Evolutionary conservation across 2,113 vertebrate genomes (phyloP), one percentile per base, ranked within the genome.

Genomic region (Bos indicus): DNA sequence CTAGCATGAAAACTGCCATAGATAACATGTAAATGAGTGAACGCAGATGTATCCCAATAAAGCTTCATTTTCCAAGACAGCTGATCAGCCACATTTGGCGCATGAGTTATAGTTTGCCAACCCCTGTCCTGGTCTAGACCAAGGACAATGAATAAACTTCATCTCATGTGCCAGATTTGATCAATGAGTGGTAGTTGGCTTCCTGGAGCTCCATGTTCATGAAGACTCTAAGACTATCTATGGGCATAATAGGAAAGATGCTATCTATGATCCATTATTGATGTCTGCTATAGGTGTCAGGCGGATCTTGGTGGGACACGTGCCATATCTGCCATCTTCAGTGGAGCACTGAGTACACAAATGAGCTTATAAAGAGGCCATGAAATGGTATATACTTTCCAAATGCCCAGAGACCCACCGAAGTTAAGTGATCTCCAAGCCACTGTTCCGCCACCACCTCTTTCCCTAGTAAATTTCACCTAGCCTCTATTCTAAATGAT

Each of bases 11-110:
- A 59, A 21, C 21, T 88, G 26, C 14, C n/a, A 91, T 12, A 48
- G 81, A 80, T 33, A 56, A 88, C 25, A 85, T 9, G 6, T n/a
- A 77, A 62, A 94, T 57, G 60, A 59, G 57, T 52, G 46, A 59
- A 10, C 8, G 59, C 11, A 51, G 51, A 17, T 46, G 0, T 46
- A 56, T 52, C 86, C 80, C 54, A 86, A 74, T 87, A 93, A 96
- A 96, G 71, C n/a, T 84, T 94, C 56, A 94, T 94, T 85, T 93
- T 81, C 48, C 74, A 74, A 91, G 95, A 59, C 3, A 90, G 9
- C 57, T 40, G 17, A 40, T 7, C 57, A 62, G 4, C 6, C 21
- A 36, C 5, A 64, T 85, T 92, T 59, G 94, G 57, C 33, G 59
- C 26, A 33, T 51, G 52, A 84, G 54, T 96, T 84, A 60, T 1